Percentiles rank a stretch among this genome's conserved stretches.
Conservation (phyloP, 1,140 invertebrate species). For the Diorhabda carinulata region DNA sequence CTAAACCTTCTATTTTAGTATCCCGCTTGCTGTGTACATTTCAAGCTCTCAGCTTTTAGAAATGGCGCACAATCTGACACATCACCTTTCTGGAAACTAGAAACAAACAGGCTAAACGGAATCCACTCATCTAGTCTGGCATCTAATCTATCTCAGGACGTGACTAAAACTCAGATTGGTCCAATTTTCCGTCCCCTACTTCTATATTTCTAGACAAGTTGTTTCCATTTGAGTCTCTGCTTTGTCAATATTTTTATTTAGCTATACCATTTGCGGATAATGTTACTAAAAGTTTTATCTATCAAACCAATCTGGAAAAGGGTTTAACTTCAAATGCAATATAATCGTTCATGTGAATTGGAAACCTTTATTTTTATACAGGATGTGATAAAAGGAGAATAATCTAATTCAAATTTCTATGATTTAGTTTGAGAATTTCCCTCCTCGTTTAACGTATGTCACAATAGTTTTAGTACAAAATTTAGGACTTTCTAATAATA, state of each 20-base stretch:
- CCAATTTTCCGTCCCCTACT: slow-evolving; percentile 1
- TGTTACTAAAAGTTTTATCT: slow-evolving; percentile 1
- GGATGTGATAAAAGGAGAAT: too few relatives aligned
- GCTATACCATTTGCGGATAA: background rate
- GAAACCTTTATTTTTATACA: too few relatives aligned
- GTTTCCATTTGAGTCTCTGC: background rate
- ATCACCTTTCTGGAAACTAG: slow-evolving; percentile 1
- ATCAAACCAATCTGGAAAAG: background rate
- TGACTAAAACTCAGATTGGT: background rate
- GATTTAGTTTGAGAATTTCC: too few relatives aligned
- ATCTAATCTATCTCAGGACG: slow-evolving; percentile 2
- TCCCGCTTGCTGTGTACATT: background rate
- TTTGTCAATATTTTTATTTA: background rate
- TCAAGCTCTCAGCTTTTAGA: background rate
- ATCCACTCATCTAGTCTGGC: background rate
- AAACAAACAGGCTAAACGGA: background rate
- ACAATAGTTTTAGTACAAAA: too few relatives aligned
- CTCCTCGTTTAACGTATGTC: too few relatives aligned
- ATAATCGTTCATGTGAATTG: too few relatives aligned
- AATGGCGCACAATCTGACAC: background rate
- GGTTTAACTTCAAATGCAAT: background rate
- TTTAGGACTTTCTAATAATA: too few relatives aligned
- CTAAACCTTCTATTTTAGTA: background rate
- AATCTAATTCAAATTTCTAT: too few relatives aligned
- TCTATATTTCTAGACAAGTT: background rate